Evolutionary conservation across 2,797 vertebrate genomes (phyloP), one percentile per base, ranked within the genome.

Genomic region (Rhynchotus rufescens): DNA sequence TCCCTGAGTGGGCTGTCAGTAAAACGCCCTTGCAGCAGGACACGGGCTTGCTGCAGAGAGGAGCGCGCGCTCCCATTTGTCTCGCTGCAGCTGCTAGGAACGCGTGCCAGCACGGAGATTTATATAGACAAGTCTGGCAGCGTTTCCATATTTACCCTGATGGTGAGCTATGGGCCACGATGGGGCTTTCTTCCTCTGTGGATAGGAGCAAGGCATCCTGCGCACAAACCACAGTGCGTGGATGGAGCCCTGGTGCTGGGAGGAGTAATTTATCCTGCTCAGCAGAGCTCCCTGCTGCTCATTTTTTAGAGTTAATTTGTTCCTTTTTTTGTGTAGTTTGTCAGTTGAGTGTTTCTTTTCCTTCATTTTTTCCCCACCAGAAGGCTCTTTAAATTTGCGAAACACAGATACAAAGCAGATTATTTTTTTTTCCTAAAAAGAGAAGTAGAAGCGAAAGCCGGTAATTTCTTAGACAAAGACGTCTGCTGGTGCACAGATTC

Each of bases 301-400:
- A 34, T 87, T 91, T 86, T 93, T 85, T 71, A 87, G 67, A 84
- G 51, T 81, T 87, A 88, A 92, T 93, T 95, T 88, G 52, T 75
- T 72, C 75, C 72, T 16, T 42, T 85, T 66, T 72, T 36, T 36
- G 25, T 88, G 25, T 45, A 56, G 45, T 60, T 95, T 95, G 87
- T 89, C 82, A 82, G 60, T 25, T 86, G 82, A 13, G 28, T 68
- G 44, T 8, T 49, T 62, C 79, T 40, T 30, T 25, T 30, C 22
- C 11, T 49, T 6, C 47, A 6, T n/a, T 45, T 23, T 71, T 30
- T 5, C 40, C 15, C 36, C 72, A 36, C 40, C 44, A 49, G 42
- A 36, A 80, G 77, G 19, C 73, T 76, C 64, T 84, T 88, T 66
- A 76, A 59, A 40, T 90, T 64, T 61, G 74, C 66, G 21, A 80